Percentiles rank a stretch among this genome's conserved stretches.
Evolutionary conservation across 2,888 invertebrate genomes (phyloP).

Genomic region (Metellina segmentata): DNA sequence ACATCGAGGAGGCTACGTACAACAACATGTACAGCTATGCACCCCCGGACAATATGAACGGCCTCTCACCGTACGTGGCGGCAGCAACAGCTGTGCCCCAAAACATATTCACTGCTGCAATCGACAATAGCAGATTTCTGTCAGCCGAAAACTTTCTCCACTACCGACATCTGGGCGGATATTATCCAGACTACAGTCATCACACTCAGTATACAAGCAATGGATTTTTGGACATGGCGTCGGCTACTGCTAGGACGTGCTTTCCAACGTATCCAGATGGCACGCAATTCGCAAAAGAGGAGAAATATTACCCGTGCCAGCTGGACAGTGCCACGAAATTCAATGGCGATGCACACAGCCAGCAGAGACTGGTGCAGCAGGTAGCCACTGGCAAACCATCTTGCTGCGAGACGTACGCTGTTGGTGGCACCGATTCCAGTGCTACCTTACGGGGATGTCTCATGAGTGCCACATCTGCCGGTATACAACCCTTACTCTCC

Average conservation of each 20-base stretch:
- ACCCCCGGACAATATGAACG: slow-evolving; percentile 82
- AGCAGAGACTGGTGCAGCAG: slow-evolving; percentile 66
- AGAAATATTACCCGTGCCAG: slow-evolving; percentile 85
- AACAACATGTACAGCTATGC: slow-evolving; percentile 83
- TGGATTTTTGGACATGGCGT: slow-evolving; percentile 89
- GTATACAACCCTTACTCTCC: slow-evolving; percentile 78
- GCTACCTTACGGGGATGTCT: slow-evolving; percentile 74
- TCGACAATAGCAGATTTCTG: slow-evolving; percentile 85
- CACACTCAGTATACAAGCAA: slow-evolving; percentile 83
- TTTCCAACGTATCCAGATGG: slow-evolving; percentile 74
- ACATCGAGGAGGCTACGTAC: slow-evolving; percentile 73
- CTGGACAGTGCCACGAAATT: slow-evolving; percentile 81
- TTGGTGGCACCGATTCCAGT: slow-evolving; percentile 55
- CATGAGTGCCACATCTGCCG: slow-evolving; percentile 76
- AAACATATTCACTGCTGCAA: slow-evolving; percentile 77
- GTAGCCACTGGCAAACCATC: slow-evolving; percentile 62
- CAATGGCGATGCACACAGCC: slow-evolving; percentile 74
- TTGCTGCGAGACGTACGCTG: slow-evolving; percentile 77
- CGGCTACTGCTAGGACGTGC: slow-evolving; percentile 80
- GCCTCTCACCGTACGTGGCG: slow-evolving; percentile 84
- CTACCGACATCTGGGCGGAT: slow-evolving; percentile 82
- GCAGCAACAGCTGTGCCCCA: slow-evolving; percentile 77
- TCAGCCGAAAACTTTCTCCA: slow-evolving; percentile 92
- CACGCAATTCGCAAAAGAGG: slow-evolving; percentile 77
- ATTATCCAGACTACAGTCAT: slow-evolving; percentile 74